A percentile compares a stretch with the other conserved stretches of the same genome.
phyloP scores from a whole-genome alignment of 2,113 vertebrate species.

The Phaethon lepturus region DNA sequence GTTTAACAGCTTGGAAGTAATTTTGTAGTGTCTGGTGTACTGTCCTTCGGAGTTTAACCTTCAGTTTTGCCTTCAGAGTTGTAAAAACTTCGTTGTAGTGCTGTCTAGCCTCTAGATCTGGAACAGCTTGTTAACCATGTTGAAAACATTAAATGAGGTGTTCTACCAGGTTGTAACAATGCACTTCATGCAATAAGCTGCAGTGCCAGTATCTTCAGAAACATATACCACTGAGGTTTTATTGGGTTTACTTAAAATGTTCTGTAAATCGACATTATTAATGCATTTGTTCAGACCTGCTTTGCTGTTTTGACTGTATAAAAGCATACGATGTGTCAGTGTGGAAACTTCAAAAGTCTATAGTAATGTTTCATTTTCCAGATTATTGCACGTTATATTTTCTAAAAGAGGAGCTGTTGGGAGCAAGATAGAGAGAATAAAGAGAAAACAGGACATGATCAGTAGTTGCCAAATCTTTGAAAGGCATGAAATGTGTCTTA shows the following conservation, averaged over 20 bases:
- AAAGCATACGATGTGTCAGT: background rate
- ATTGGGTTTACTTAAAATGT: fast-evolving
- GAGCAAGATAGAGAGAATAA: background rate
- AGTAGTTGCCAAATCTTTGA: background rate
- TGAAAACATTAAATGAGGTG: background rate
- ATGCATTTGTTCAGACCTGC: background rate
- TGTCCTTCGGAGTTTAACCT: background rate
- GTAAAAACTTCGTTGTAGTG: background rate
- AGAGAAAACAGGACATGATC: background rate
- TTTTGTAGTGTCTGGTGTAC: background rate
- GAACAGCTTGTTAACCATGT: background rate
- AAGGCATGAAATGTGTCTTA: background rate
- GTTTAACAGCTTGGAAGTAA: background rate
- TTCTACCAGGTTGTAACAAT: background rate
- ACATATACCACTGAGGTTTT: background rate
- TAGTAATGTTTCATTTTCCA: background rate
- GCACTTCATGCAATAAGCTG: background rate
- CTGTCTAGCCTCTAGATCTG: background rate
- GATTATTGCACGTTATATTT: background rate
- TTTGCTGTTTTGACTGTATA: background rate
- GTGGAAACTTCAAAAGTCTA: background rate
- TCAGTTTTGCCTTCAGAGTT: background rate
- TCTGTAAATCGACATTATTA: background rate
- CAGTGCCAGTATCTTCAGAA: background rate
- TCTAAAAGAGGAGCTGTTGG: background rate